Evolutionary conservation across 2,113 vertebrate species (phyloP).

Genomic region (Tupaia tana): DNA sequence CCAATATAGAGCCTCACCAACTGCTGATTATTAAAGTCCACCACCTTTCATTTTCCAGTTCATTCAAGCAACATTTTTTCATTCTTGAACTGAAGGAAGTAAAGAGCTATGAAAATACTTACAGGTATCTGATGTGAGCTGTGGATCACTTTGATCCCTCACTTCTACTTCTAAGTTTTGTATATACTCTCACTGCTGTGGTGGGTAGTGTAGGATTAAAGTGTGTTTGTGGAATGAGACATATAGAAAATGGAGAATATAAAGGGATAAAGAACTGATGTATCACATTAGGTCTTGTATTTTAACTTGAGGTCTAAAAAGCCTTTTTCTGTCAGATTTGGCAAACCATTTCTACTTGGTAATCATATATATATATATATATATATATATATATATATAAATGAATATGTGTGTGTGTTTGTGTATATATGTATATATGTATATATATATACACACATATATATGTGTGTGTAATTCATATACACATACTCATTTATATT

Average conservation of each 20-base stretch:
- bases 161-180: background rate
- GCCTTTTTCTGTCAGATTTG: background rate
- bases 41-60: constrained; percentile 55
- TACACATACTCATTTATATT: no score
- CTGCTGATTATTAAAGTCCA: background rate
- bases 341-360: background rate
- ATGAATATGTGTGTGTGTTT: no score
- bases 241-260: background rate
- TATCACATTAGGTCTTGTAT: background rate
- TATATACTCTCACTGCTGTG: background rate
- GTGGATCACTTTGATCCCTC: background rate
- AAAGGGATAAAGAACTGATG: background rate
- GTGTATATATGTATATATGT: no score
- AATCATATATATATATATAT: background rate
- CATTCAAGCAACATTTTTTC: constrained; percentile 53
- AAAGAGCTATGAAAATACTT: constrained; percentile 41
- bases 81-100: background rate
- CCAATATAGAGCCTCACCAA: background rate
- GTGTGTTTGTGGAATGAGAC: background rate
- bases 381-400: no score
- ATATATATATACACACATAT: no score
- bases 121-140: constrained; percentile 28
- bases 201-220: background rate
- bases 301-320: constrained; percentile 5
- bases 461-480: no score